Conservation (phyloP, 2,888 invertebrate species). For the Acanthosepion lycidas region DNA sequence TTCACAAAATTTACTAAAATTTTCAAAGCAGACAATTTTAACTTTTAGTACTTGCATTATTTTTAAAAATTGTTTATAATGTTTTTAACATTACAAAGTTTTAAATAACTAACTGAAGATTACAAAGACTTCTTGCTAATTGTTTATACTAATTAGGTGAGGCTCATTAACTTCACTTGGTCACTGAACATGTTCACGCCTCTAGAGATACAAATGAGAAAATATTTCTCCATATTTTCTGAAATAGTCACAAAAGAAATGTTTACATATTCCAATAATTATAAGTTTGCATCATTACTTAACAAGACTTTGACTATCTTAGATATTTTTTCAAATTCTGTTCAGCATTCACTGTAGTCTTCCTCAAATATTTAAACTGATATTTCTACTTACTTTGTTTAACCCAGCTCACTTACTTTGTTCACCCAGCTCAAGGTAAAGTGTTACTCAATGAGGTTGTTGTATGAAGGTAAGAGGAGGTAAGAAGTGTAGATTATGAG, state of each 20-base stretch:
- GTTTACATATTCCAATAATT: not conserved
- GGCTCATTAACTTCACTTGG: not conserved
- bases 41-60: not conserved
- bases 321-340: too few species aligned
- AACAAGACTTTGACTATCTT: not conserved
- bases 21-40: not conserved
- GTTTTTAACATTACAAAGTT: conserved; percentile 15
- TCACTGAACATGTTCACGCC: not conserved
- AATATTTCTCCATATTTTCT: not conserved
- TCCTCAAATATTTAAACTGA: too few species aligned
- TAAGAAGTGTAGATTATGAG: too few species aligned
- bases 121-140: not conserved
- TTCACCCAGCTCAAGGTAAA: too few species aligned
- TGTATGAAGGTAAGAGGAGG: too few species aligned
- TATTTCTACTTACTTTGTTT: too few species aligned
- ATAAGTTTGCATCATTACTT: not conserved
- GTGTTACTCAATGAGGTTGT: too few species aligned
- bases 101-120: not conserved
- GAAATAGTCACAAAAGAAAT: not conserved
- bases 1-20: not conserved
- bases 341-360: too few species aligned
- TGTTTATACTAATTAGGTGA: not conserved
- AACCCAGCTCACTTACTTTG: too few species aligned
- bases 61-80: not conserved
- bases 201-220: not conserved